Percentiles rank a stretch among this genome's conserved stretches.
phyloP scores from a whole-genome alignment of 2,797 vertebrate species.

The Sarcoramphus papa region DNA sequence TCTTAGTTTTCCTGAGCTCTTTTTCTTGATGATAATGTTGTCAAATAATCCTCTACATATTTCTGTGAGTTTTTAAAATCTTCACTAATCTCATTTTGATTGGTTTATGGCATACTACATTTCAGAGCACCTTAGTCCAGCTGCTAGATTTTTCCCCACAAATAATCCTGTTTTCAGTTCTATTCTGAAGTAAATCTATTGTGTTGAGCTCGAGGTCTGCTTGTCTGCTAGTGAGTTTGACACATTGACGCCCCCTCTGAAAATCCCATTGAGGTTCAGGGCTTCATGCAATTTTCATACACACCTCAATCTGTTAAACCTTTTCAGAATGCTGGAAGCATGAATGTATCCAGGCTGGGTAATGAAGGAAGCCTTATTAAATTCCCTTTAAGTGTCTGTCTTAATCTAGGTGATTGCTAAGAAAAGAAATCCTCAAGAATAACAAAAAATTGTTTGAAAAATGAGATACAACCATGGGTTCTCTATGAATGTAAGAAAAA shows the following conservation, averaged over 20 bases:
- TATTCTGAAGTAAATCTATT: background rate
- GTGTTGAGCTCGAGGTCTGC: background rate
- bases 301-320: background rate
- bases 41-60: background rate
- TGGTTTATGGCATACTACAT: background rate
- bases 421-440: background rate
- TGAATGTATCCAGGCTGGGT: background rate
- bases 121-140: background rate
- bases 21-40: background rate
- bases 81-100: background rate
- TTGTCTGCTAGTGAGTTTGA: background rate
- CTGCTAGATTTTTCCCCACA: background rate
- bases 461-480: background rate
- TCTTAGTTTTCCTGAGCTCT: background rate
- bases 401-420: background rate
- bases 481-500: background rate
- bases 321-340: background rate
- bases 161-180: background rate
- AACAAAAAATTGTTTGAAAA: background rate
- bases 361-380: background rate
- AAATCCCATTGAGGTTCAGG: background rate
- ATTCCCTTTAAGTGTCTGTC: background rate
- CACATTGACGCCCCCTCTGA: background rate
- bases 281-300: background rate
- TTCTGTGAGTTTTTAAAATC: background rate